Percentiles rank a stretch among this genome's conserved stretches.
Evolutionary conservation across 2,797 vertebrate species (phyloP).

Genomic region (Sebastiscus albofasciatus): DNA sequence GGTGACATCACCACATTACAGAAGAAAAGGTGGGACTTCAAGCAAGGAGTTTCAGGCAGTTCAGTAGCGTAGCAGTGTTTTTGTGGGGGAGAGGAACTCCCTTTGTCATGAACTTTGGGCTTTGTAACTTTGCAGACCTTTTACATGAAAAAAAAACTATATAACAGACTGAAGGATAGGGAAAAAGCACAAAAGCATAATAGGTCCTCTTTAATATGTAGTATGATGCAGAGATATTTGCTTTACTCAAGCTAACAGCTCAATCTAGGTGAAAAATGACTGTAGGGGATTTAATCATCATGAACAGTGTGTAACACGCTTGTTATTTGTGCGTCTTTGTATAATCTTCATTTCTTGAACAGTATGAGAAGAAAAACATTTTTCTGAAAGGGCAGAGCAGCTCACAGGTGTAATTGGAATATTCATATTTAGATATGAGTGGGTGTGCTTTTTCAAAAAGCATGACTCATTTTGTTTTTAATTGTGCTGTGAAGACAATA

Average conservation of each 20-base stretch:
- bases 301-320: neutral
- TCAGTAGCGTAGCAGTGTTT: too few relatives aligned
- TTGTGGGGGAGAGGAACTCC: too few relatives aligned
- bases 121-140: too few relatives aligned
- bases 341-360: slow-evolving; percentile 20
- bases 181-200: too few relatives aligned
- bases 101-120: too few relatives aligned
- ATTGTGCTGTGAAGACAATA: slow-evolving; percentile 52
- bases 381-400: slow-evolving; percentile 27
- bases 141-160: neutral
- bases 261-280: neutral
- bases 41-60: too few relatives aligned
- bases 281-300: neutral
- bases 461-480: slow-evolving; percentile 54
- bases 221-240: neutral
- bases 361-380: neutral
- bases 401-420: slow-evolving; percentile 43
- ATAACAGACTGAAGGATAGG: too few relatives aligned
- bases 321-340: slow-evolving; percentile 5
- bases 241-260: neutral
- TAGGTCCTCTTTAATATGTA: neutral
- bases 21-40: too few relatives aligned
- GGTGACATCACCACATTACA: too few relatives aligned
- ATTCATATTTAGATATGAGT: slow-evolving; percentile 45
- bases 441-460: slow-evolving; percentile 40